Conservation (phyloP, 2,888 invertebrate genomes). For the Cantharis nigra region DNA sequence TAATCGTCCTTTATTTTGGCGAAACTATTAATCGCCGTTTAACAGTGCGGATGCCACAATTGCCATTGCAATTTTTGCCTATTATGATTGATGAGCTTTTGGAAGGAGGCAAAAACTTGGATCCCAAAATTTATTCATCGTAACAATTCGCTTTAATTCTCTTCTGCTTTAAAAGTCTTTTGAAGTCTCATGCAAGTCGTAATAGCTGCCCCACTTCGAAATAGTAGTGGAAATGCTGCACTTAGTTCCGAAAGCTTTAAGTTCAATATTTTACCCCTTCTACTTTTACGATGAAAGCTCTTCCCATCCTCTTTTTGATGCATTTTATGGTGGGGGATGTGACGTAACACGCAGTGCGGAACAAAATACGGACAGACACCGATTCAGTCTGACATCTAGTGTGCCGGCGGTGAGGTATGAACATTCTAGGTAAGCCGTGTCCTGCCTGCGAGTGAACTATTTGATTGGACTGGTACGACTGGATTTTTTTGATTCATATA, state of each 20-base stretch:
- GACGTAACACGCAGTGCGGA: conserved; percentile 57
- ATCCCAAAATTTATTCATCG: conserved; percentile 4
- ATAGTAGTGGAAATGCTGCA: conserved; percentile 35
- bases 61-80: background rate
- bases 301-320: conserved; percentile 29
- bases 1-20: background rate
- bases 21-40: background rate
- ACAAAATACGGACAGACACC: conserved; percentile 53
- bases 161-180: conserved; percentile 27
- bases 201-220: conserved; percentile 30
- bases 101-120: background rate
- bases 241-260: conserved; percentile 35
- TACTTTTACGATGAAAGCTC: conserved; percentile 29
- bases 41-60: background rate
- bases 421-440: conserved; percentile 57
- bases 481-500: conserved; percentile 46
- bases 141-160: conserved; percentile 25
- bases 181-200: conserved; percentile 27
- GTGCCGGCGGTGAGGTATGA: conserved; percentile 57
- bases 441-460: conserved; percentile 39
- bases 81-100: background rate
- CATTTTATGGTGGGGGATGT: conserved; percentile 42
- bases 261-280: conserved; percentile 36
- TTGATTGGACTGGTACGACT: conserved; percentile 51
- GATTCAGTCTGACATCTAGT: conserved; percentile 56